Evolutionary conservation across 2,888 invertebrate genomes (phyloP).

Genomic region (Steinernema carpocapsae): DNA sequence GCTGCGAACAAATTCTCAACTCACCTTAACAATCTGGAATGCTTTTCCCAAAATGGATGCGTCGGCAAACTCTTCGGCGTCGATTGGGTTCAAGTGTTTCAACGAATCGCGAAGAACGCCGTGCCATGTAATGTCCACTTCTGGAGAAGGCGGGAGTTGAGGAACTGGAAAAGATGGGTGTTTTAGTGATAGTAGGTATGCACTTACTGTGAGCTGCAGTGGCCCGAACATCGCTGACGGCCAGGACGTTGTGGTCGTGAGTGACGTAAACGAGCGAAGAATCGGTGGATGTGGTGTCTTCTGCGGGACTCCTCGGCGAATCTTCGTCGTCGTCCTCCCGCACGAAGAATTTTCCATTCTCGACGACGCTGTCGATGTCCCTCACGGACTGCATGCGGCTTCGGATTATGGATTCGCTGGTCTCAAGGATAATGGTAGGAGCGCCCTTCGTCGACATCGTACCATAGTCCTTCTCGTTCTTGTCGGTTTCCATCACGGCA

Average conservation of each 20-base stretch:
- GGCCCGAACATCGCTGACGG: conserved; percentile 24
- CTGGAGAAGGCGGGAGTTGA: conserved; percentile 15
- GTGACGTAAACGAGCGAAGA: conserved; percentile 28
- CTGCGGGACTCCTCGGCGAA: background rate
- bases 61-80: conserved; percentile 36
- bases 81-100: conserved; percentile 36
- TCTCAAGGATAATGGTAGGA: background rate
- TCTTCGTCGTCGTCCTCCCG: conserved; percentile 34
- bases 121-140: conserved; percentile 18
- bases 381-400: background rate
- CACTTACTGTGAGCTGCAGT: conserved; percentile 10
- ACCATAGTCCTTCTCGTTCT: conserved; percentile 6
- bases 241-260: conserved; percentile 28
- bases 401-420: background rate
- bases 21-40: background rate
- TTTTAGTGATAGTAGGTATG: no score
- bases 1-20: background rate
- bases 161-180: background rate
- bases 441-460: background rate
- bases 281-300: conserved; percentile 21
- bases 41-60: conserved; percentile 5
- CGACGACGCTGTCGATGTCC: background rate
- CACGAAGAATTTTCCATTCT: conserved; percentile 41
- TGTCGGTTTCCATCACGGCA: conserved; percentile 25
- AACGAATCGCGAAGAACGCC: conserved; percentile 10